A percentile compares a stretch with the other conserved stretches of the same genome.
Conservation (phyloP, 2,113 vertebrate genomes). For the Argyrosomus japonicus region DNA sequence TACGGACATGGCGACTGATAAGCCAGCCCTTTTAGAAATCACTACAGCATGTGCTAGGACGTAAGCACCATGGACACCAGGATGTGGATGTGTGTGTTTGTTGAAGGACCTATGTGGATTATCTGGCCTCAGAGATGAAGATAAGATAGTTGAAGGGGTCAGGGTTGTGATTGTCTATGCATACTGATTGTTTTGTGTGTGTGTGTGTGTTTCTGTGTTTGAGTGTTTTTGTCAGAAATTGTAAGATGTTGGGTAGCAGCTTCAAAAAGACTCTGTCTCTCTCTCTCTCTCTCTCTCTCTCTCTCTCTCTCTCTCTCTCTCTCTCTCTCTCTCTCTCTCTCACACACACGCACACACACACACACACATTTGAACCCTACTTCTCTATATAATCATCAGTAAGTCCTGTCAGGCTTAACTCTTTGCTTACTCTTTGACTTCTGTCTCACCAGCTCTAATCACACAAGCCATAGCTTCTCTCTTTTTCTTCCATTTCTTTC, state of each 20-base stretch:
- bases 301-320: no score
- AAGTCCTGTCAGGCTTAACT: slow-evolving; percentile 57
- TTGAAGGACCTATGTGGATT: slow-evolving; percentile 70
- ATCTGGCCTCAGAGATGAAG: slow-evolving; percentile 69
- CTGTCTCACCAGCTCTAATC: slow-evolving; percentile 45
- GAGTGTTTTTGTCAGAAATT: slow-evolving; percentile 16
- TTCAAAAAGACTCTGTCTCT: slow-evolving; percentile 9
- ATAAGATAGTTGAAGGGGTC: slow-evolving; percentile 75
- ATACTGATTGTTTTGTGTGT: slow-evolving; percentile 61
- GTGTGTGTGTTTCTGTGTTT: neutral
- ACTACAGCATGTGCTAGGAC: slow-evolving; percentile 13
- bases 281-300: no score
- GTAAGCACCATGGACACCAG: neutral
- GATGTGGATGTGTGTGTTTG: slow-evolving; percentile 29
- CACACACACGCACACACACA: neutral
- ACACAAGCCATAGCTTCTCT: slow-evolving; percentile 26
- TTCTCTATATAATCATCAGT: slow-evolving; percentile 53
- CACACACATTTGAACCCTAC: slow-evolving; percentile 21
- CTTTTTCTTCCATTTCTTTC: slow-evolving; percentile 21
- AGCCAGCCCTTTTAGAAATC: slow-evolving; percentile 54
- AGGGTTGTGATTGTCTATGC: slow-evolving; percentile 56
- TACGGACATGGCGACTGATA: slow-evolving; percentile 51
- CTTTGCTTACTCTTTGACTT: slow-evolving; percentile 54
- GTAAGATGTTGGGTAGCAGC: slow-evolving; percentile 11
- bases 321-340: no score